These are phyloP conservation scores for Urocynchramus pylzowi DNA, from an alignment of 2,113 vertebrate genomes.

Conservation along the genomic window DNA sequence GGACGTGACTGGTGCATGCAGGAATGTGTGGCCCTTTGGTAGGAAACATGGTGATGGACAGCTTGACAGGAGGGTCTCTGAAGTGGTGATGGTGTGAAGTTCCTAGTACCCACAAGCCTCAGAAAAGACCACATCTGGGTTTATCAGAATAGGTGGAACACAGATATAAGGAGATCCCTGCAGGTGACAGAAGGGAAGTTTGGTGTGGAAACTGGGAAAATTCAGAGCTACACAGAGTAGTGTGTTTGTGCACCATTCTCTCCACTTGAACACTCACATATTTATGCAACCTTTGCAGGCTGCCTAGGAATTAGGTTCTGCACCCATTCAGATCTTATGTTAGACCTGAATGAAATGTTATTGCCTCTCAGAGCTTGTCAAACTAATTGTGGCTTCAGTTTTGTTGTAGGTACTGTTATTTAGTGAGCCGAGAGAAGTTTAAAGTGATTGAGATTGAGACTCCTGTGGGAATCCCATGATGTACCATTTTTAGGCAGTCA, in stretches of 20 bases:
- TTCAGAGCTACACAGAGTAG: not conserved
- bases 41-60: not conserved
- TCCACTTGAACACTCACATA: not conserved
- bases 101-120: not conserved
- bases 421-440: not conserved
- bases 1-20: fast-evolving
- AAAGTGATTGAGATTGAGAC: not conserved
- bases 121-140: not conserved
- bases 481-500: not conserved
- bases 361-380: not conserved
- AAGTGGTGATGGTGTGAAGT: not conserved
- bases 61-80: not conserved
- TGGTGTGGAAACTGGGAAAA: not conserved
- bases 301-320: not conserved
- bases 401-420: not conserved
- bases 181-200: not conserved
- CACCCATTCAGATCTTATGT: not conserved
- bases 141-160: not conserved
- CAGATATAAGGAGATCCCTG: not conserved
- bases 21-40: not conserved
- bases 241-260: not conserved
- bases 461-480: not conserved
- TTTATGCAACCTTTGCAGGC: not conserved
- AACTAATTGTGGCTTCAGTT: not conserved
- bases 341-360: not conserved